Evolutionary conservation across 2,797 vertebrate species (phyloP).

Genomic region (Astyanax mexicanus): DNA sequence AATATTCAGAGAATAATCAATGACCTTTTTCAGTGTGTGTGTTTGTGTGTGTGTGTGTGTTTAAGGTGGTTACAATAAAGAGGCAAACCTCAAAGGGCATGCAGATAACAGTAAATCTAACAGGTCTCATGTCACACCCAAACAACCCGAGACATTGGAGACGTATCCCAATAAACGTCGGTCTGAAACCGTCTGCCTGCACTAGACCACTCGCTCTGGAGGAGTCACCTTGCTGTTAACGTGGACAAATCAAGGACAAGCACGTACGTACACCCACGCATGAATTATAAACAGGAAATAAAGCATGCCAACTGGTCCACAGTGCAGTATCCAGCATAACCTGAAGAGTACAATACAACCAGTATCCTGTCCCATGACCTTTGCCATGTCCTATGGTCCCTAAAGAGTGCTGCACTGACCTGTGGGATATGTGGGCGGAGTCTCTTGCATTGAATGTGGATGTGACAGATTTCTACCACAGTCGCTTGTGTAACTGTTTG

Average conservation of each 20-base stretch:
- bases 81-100: not conserved
- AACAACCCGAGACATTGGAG: not conserved
- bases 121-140: not conserved
- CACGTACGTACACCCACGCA: not conserved
- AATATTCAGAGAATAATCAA: not conserved
- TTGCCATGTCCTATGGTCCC: too few relatives aligned
- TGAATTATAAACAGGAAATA: not conserved
- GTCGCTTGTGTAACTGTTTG: too few relatives aligned
- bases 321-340: not conserved
- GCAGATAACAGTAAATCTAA: not conserved
- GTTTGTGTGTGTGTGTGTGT: too few relatives aligned
- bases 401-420: too few relatives aligned
- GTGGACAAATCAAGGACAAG: slow-evolving; percentile 10
- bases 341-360: too few relatives aligned
- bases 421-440: too few relatives aligned
- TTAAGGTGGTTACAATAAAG: not conserved
- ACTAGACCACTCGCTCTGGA: slow-evolving; percentile 9
- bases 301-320: not conserved
- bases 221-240: slow-evolving; percentile 16
- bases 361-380: too few relatives aligned
- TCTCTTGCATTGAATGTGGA: too few relatives aligned
- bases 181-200: not conserved
- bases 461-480: too few relatives aligned
- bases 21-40: not conserved
- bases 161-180: not conserved